A percentile compares a stretch with the other conserved stretches of the same genome.
phyloP scores from a whole-genome alignment of 1,140 invertebrate genomes.

The Megalonaias nervosa region DNA sequence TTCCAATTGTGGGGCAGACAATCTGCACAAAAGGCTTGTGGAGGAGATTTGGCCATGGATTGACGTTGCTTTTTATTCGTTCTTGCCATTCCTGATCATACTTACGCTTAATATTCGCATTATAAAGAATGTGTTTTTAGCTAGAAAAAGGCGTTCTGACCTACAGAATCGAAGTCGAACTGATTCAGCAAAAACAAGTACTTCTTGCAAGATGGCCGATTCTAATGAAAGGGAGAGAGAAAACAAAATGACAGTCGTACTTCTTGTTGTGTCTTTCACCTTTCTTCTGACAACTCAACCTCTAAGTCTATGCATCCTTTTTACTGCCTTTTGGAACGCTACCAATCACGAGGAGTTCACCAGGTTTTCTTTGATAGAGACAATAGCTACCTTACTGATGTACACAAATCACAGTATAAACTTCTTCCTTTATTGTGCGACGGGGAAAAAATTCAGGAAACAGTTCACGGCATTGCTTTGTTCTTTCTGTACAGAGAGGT shows the following conservation, averaged over 20 bases:
- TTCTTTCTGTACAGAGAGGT: not conserved
- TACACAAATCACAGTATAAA: conserved; percentile 70
- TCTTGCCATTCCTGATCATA: conserved; percentile 61
- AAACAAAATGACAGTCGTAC: conserved; percentile 60
- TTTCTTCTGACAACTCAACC: conserved; percentile 68
- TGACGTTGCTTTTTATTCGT: conserved; percentile 65
- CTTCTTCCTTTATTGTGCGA: conserved; percentile 69
- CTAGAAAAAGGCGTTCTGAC: conserved; percentile 28
- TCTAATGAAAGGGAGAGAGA: conserved; percentile 7
- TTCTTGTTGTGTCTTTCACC: conserved; percentile 64
- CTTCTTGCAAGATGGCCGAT: not conserved
- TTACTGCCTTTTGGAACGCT: conserved; percentile 47
- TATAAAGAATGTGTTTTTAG: conserved; percentile 43
- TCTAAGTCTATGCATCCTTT: conserved; percentile 56
- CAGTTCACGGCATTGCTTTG: conserved; percentile 55
- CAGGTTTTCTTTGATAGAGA: conserved; percentile 25
- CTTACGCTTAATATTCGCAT: conserved; percentile 62
- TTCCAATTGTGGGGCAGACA: conserved; percentile 31
- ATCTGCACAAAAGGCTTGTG: conserved; percentile 47
- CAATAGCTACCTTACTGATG: conserved; percentile 61
- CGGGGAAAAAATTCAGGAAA: conserved; percentile 65
- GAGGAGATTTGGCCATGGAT: conserved; percentile 65
- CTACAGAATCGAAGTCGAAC: not conserved
- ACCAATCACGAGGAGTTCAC: conserved; percentile 21
- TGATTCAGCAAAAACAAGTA: not conserved